These are phyloP conservation scores for Trichonephila clavata DNA, from an alignment of 1,140 invertebrate species.

Conservation along the genomic window DNA sequence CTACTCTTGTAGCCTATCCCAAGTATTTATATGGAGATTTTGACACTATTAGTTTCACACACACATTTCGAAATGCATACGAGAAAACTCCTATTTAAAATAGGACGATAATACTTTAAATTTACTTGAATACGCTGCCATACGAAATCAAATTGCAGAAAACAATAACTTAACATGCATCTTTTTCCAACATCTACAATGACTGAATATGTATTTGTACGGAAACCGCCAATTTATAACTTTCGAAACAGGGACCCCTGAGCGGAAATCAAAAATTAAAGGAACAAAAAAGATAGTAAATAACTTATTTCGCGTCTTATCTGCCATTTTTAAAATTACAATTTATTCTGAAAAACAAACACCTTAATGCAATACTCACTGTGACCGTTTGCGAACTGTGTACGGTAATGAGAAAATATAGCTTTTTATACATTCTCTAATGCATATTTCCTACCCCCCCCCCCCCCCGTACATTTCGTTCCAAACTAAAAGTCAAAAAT, in stretches of 20 bases:
- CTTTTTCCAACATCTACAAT: background rate
- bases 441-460: background rate
- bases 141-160: no score
- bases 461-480: background rate
- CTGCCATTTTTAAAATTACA: background rate
- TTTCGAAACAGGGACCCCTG: background rate
- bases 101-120: no score
- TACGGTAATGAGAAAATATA: background rate
- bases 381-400: no score
- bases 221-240: background rate
- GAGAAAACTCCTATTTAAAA: no score
- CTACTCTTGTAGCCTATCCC: no score
- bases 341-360: constrained; percentile 9
- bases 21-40: no score
- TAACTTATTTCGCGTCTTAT: background rate
- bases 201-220: background rate
- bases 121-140: no score
- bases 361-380: background rate
- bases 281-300: background rate
- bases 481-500: constrained; percentile 1
- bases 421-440: background rate
- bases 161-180: background rate
- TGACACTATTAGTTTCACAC: no score
- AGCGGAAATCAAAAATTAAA: background rate
- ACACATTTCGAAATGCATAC: no score